phyloP scores from a whole-genome alignment of 2,113 vertebrate species.

The Alces alces region DNA sequence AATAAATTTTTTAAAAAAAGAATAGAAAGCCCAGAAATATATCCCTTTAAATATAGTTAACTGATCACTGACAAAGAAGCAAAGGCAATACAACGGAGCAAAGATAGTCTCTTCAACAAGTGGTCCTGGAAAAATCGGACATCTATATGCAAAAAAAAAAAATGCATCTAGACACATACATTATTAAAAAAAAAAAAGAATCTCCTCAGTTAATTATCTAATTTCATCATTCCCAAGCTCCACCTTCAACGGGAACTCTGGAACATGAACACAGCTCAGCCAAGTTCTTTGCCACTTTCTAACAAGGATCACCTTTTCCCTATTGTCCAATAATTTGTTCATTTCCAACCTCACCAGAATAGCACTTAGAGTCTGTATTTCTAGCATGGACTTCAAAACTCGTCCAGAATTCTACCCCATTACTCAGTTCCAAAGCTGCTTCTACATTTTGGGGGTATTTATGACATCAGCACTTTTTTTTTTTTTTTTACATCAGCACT shows the following conservation, averaged over 20 bases:
- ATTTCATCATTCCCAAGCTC: neutral
- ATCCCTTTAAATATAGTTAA: too few species aligned
- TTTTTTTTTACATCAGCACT: too few species aligned
- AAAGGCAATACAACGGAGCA: too few species aligned
- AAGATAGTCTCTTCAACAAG: too few species aligned
- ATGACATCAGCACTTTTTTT: neutral
- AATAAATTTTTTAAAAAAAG: too few species aligned
- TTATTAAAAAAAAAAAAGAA: neutral
- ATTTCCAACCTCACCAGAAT: neutral
- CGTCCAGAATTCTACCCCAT: neutral
- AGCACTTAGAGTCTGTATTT: neutral
- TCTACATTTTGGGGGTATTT: neutral
- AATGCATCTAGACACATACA: too few species aligned
- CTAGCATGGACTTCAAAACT: neutral
- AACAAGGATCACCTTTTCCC: neutral
- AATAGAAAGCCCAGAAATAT: too few species aligned
- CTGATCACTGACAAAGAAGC: too few species aligned
- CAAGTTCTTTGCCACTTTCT: neutral
- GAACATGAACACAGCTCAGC: neutral
- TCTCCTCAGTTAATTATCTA: neutral
- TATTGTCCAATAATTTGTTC: too few species aligned
- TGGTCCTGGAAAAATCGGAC: too few species aligned
- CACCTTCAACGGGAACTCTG: neutral
- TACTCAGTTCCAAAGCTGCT: neutral
- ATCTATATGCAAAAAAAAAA: too few species aligned